Base-by-base conservation (phyloP, 2,888 invertebrate genomes). In the Stenichneumon culpator region DNA sequence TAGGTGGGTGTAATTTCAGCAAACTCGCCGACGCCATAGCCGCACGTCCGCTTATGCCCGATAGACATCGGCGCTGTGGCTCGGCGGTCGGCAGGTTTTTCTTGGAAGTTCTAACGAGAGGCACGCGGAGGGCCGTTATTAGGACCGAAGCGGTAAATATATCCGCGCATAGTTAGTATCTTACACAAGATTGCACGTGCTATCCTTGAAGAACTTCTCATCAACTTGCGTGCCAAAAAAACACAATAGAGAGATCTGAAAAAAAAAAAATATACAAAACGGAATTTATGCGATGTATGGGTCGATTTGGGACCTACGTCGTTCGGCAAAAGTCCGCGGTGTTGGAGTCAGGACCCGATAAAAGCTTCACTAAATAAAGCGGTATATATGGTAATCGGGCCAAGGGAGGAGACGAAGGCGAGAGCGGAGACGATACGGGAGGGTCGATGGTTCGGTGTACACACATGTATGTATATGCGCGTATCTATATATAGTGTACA, bases 341-440 rank as follows among this genome's bases (percentile, higher is more conserved):
- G 57, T 57, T 57, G 14, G 87, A 89, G 88, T 89, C 84, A 83
- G 28, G 32, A 88, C 70, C 79, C 87, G 92, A 91, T 92, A 91
- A 91, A 92, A 91, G 91, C 90, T 86, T 86, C 89, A 89, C 90
- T 90, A 90, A 92, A 92, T 91, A 92, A 91, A 90, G 90, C 89
- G 86, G 86, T 89, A 88, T 90, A 84, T 90, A 92, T 91, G 91
- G 89, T 90, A 91, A 92, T 92, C 89, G 90, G 73, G 70, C 77
- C 69, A n/a, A 54, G 47, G 73, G 50, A 25, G 47, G 79, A 28
- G 79, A 65, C 47, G 60, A 57, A 52, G 54, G 72, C 52, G 70
- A 60, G 44, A n/a, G 68, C 47, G 25, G n/a, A 47, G 52, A 39
- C 32, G 79, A 80, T 72, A 82, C 72, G 73, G 68, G 75, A 25